Evolutionary conservation across 2,113 vertebrate genomes (phyloP).

Genomic region (Trogon surrucura): DNA sequence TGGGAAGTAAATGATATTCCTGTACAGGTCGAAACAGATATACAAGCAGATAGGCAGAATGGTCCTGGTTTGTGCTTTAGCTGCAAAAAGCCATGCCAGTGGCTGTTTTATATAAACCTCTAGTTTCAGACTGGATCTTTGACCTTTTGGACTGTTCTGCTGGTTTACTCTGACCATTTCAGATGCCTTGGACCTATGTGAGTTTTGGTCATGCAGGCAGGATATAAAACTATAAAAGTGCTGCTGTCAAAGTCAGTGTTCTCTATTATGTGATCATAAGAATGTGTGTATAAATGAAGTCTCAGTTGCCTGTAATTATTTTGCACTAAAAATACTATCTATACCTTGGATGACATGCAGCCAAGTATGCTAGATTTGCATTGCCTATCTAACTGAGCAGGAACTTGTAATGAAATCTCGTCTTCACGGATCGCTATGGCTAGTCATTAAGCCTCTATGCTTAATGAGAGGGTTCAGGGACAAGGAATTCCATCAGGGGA

Average conservation of each 20-base stretch:
- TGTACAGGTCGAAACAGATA: conserved; percentile 45
- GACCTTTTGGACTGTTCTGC: neutral
- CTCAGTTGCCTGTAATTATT: neutral
- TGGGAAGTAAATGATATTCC: conserved; percentile 58
- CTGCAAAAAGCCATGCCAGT: neutral
- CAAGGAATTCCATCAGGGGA: too few species aligned
- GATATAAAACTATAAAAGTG: neutral
- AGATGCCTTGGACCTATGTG: neutral
- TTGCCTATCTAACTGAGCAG: neutral
- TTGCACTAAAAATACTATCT: neutral
- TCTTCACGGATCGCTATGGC: neutral
- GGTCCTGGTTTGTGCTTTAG: neutral
- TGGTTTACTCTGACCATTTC: neutral
- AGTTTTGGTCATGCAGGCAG: neutral
- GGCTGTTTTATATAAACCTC: neutral
- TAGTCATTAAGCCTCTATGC: neutral
- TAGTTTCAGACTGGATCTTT: conserved; percentile 1
- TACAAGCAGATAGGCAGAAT: conserved; percentile 10
- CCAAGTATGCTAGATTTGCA: neutral
- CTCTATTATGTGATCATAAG: neutral
- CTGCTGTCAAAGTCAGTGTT: neutral
- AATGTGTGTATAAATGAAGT: neutral
- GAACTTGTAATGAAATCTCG: neutral
- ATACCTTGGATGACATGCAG: neutral
- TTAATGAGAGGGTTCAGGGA: too few species aligned